Conservation (phyloP, 2,797 vertebrate genomes). For the Caiman crocodilus region DNA sequence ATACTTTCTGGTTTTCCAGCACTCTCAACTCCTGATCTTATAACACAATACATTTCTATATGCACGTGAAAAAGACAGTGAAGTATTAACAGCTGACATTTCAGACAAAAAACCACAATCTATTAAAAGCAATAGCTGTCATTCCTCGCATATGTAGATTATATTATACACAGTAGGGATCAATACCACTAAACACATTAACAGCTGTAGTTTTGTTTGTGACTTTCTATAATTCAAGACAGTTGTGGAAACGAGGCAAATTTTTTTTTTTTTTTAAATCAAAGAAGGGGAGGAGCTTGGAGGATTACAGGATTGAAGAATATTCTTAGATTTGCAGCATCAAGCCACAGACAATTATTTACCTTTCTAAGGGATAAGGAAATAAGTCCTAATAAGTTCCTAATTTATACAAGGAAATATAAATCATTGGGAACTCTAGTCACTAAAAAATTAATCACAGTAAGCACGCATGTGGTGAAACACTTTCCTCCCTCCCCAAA, state of each 20-base stretch:
- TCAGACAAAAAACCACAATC: background rate
- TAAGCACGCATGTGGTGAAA: background rate
- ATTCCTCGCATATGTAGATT: background rate
- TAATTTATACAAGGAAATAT: too few species aligned
- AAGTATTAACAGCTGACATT: background rate
- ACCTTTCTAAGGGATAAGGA: background rate
- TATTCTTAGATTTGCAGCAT: background rate
- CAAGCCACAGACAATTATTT: background rate
- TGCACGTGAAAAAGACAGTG: background rate
- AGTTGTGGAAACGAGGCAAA: too few species aligned
- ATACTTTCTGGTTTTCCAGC: background rate
- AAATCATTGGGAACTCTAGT: background rate
- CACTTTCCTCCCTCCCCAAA: background rate
- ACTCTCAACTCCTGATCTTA: background rate
- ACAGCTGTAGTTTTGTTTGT: background rate
- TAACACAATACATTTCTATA: background rate
- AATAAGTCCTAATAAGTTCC: too few species aligned
- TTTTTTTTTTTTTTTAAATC: too few species aligned
- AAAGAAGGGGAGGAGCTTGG: background rate
- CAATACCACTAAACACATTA: background rate
- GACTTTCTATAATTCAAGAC: background rate
- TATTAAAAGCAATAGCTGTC: background rate
- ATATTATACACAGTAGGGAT: background rate
- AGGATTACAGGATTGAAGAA: background rate
- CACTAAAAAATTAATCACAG: background rate